Evolutionary conservation across 2,888 invertebrate species (phyloP), one percentile per base, ranked within the genome.

Genomic region (Panzeria rudis): DNA sequence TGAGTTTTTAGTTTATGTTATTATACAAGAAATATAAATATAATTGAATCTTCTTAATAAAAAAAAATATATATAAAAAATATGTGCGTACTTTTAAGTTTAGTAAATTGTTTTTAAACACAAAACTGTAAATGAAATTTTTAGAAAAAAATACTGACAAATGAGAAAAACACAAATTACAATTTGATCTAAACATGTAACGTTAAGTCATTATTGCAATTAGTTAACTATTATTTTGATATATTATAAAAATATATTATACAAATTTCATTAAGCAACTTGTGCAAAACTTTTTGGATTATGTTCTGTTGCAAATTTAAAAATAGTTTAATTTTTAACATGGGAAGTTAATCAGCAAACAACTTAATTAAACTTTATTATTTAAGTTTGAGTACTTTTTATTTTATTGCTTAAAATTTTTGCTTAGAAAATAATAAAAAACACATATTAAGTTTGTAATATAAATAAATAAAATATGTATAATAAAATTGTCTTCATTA

Each of bases 101-200:
- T 75, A 75, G 81, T 75, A 38, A 75, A 81, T 68, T 80, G 35
- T 66, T 73, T 78, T 78, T 25, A 56, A 62, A 80, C 6, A 50
- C 32, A 73, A 69, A 80, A 50, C 25, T 68, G 41, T 61, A 81
- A 66, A 79, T 79, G 38, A 54, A 71, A 54, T 25, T n/a, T n/a
- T 44, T 11, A 23, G n/a, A 32, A 2, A 38, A 20, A 69, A 50
- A 52, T 66, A 38, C 56, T 25, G 38, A 41, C 17, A 71, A 56
- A 68, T 35, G 7, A 50, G 0, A 64, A 59, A 59, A 47, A 72
- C 44, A 68, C 32, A 41, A 69, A 52, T 61, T 47, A 47, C 17
- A 41, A 38, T 81, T 54, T 62, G 61, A 29, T 73, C 20, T 41
- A 56, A 4, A 29, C 25, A 41, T 66, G 47, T 38, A 64, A 66